These are phyloP conservation scores for Nothocercus julius DNA, from an alignment of 2,113 vertebrate species.

Conservation along the genomic window DNA sequence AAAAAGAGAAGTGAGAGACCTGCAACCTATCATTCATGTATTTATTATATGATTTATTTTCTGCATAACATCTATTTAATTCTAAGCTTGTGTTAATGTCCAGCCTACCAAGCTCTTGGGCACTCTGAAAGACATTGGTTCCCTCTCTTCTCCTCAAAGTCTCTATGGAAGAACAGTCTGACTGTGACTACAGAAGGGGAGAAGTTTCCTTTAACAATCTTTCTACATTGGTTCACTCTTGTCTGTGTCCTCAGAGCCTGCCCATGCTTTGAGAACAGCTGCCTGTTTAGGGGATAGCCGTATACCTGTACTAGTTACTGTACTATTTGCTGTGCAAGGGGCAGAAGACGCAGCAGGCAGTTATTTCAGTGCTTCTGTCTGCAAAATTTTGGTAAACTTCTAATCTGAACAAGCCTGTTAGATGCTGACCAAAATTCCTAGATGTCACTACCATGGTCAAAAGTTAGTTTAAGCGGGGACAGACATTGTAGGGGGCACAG, in stretches of 20 bases:
- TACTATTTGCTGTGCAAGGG: slow-evolving; percentile 7
- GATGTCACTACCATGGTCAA: neutral
- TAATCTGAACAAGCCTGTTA: neutral
- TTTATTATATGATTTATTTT: neutral
- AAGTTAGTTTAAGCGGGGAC: neutral
- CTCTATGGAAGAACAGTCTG: neutral
- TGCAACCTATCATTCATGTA: neutral
- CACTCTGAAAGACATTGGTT: neutral
- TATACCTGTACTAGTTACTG: neutral
- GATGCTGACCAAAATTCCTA: neutral
- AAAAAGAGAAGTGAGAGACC: neutral
- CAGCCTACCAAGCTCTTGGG: neutral
- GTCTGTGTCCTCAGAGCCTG: neutral
- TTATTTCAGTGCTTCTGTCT: neutral
- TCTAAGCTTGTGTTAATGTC: neutral
- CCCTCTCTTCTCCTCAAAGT: neutral
- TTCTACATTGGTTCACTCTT: neutral
- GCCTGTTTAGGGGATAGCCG: neutral
- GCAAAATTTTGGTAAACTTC: neutral
- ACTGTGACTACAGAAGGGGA: neutral
- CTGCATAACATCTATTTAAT: neutral
- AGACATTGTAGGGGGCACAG: neutral
- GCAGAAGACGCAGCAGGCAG: neutral
- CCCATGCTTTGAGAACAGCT: neutral
- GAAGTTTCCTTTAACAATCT: neutral